These are phyloP conservation scores for Heteromurus nitidus DNA, from an alignment of 2,888 invertebrate genomes.

Conservation along the genomic window DNA sequence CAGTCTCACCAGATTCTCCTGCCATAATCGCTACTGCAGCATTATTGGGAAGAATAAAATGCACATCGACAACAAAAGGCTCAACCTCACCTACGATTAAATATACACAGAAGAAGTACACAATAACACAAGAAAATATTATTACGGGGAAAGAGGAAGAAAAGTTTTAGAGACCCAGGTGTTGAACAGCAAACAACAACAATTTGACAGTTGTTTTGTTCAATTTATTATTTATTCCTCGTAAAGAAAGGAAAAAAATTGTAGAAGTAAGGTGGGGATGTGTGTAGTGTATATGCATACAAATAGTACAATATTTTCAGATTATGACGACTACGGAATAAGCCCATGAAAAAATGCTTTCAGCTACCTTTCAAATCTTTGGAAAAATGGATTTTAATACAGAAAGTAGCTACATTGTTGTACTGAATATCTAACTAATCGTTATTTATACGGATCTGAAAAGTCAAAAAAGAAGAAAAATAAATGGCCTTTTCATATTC, in stretches of 20 bases:
- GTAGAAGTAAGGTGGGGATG: background rate
- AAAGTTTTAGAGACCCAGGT: constrained; percentile 21
- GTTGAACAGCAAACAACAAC: constrained; percentile 39
- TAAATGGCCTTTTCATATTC: constrained; percentile 18
- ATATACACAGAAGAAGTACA: background rate
- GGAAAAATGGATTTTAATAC: background rate
- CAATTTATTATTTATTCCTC: constrained; percentile 29
- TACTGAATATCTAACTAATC: background rate
- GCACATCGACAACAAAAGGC: background rate
- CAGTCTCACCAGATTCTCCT: constrained; percentile 8
- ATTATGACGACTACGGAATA: background rate
- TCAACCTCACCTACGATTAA: background rate
- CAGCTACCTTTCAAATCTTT: background rate
- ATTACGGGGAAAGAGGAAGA: constrained; percentile 4
- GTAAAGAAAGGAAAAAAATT: constrained; percentile 13
- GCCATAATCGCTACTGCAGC: no score
- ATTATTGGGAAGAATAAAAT: background rate
- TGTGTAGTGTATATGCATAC: no score
- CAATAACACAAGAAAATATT: background rate
- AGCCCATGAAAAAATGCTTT: background rate
- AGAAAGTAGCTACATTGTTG: background rate
- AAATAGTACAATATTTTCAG: constrained; percentile 14
- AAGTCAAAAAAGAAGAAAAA: background rate
- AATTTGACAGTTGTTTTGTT: constrained; percentile 51
- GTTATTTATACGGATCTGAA: constrained; percentile 1